Evolutionary conservation across 2,888 invertebrate species (phyloP).

Genomic region (Pherbina coryleti): DNA sequence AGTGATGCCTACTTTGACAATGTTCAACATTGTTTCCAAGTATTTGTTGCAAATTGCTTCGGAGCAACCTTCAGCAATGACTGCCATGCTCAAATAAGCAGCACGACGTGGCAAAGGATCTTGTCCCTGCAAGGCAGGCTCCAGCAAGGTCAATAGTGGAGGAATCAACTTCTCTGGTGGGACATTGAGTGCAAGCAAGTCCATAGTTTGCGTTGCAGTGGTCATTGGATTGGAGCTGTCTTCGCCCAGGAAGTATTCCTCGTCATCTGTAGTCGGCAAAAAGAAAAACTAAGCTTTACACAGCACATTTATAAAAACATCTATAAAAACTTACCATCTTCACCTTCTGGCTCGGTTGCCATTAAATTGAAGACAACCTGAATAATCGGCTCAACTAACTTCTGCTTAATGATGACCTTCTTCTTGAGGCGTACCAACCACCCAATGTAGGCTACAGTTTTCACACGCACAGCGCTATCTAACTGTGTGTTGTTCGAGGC

Average conservation of each 20-base stretch:
- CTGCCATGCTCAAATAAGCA: constrained; percentile 80
- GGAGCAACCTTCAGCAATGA: constrained; percentile 83
- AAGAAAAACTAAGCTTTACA: constrained; percentile 1
- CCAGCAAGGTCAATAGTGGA: constrained; percentile 76
- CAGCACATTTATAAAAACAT: not conserved
- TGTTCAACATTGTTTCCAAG: constrained; percentile 77
- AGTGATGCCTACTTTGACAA: constrained; percentile 78
- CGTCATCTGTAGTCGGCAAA: constrained; percentile 67
- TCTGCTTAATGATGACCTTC: constrained; percentile 78
- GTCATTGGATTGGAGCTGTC: constrained; percentile 77
- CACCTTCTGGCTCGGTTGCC: constrained; percentile 75
- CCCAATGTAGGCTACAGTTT: constrained; percentile 77
- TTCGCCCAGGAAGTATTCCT: constrained; percentile 76
- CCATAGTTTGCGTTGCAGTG: constrained; percentile 81
- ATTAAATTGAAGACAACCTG: constrained; percentile 78
- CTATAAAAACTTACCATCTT: constrained; percentile 72
- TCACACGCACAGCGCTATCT: constrained; percentile 76
- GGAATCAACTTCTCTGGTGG: constrained; percentile 83
- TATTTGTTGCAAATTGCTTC: constrained; percentile 81
- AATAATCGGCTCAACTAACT: constrained; percentile 78
- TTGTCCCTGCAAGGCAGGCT: constrained; percentile 75
- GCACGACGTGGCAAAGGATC: constrained; percentile 78
- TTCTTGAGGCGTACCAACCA: constrained; percentile 79
- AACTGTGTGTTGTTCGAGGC: constrained; percentile 73
- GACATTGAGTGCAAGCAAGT: constrained; percentile 79